phyloP scores from a whole-genome alignment of 2,113 vertebrate genomes.

The Scalopus aquaticus region DNA sequence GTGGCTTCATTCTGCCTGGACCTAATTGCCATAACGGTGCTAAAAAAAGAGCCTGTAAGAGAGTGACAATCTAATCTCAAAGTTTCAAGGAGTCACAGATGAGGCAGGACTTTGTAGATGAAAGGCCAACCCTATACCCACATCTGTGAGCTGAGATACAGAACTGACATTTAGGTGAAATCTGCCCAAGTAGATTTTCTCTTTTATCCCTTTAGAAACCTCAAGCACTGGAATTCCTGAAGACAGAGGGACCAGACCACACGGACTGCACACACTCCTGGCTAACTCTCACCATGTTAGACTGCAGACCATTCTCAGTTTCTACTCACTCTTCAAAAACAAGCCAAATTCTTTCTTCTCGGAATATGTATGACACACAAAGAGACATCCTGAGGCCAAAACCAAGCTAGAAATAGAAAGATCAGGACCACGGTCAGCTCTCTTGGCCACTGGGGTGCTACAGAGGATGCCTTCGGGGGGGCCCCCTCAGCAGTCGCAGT shows the following conservation, averaged over 20 bases:
- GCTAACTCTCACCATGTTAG: background rate
- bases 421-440: background rate
- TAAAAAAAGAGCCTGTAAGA: constrained; percentile 42
- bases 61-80: constrained; percentile 45
- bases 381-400: background rate
- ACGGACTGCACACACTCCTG: background rate
- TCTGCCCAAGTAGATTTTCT: background rate
- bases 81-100: constrained; percentile 33
- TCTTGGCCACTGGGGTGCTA: background rate
- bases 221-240: constrained; percentile 16
- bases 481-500: background rate
- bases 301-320: background rate
- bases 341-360: background rate
- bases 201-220: constrained; percentile 29
- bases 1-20: constrained; percentile 44
- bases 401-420: background rate
- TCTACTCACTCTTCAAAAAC: background rate
- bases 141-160: constrained; percentile 22
- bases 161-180: constrained; percentile 27
- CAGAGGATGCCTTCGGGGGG: background rate
- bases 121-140: background rate
- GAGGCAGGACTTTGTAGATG: constrained; percentile 48
- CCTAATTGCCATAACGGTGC: constrained; percentile 41
- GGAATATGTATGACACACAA: background rate
- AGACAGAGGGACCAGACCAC: background rate